These are phyloP conservation scores for Nesoenas mayeri DNA, from an alignment of 2,113 vertebrate species.

Conservation along the genomic window DNA sequence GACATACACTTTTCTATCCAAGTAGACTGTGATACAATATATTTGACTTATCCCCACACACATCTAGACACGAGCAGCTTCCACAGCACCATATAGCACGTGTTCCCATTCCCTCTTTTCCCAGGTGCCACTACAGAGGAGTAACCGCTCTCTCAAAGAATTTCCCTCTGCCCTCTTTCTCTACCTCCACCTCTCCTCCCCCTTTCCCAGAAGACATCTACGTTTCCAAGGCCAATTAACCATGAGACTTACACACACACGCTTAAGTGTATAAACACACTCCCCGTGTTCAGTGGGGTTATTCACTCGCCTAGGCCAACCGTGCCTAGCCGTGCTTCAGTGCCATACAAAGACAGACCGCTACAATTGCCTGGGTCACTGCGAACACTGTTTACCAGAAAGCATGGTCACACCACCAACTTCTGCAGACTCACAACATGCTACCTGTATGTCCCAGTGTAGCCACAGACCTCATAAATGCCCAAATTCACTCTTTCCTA, in stretches of 20 bases:
- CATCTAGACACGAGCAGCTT: not conserved
- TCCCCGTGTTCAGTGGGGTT: not conserved
- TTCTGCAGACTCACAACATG: not conserved
- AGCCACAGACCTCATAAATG: not conserved
- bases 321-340: no score
- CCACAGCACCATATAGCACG: not conserved
- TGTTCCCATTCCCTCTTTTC: not conserved
- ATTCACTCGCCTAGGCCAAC: not conserved
- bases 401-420: rapidly evolving
- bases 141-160: not conserved
- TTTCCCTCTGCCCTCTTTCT: not conserved
- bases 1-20: not conserved
- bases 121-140: not conserved
- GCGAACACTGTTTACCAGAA: not conserved
- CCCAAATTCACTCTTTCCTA: not conserved
- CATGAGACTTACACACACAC: not conserved
- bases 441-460: rapidly evolving
- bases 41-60: not conserved
- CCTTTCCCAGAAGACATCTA: not conserved
- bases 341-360: not conserved
- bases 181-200: not conserved
- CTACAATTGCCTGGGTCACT: not conserved
- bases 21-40: not conserved
- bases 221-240: not conserved
- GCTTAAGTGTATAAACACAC: rapidly evolving